These are phyloP conservation scores for Lepisosteus osseus DNA, from an alignment of 2,113 vertebrate genomes.

Conservation along the genomic window DNA sequence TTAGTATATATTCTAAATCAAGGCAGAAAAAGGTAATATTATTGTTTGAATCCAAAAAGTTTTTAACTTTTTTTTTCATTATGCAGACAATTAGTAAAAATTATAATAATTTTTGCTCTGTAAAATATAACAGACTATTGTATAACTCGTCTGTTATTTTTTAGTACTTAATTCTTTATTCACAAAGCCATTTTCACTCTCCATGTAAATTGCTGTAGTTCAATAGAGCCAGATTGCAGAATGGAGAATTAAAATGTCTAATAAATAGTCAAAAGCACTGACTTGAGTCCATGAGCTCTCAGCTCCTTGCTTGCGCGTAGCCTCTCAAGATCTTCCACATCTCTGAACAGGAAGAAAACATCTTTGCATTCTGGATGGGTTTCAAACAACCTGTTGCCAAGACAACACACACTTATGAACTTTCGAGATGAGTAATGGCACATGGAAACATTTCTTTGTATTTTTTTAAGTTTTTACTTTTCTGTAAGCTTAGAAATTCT, in stretches of 20 bases:
- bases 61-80: too few species aligned
- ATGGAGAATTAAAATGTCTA: neutral
- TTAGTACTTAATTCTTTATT: neutral
- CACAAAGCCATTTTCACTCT: neutral
- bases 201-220: neutral
- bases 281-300: slow-evolving; percentile 67
- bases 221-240: neutral
- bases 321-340: slow-evolving; percentile 69
- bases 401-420: slow-evolving; percentile 30
- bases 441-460: too few species aligned
- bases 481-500: too few species aligned
- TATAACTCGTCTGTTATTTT: too few species aligned
- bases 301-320: slow-evolving; percentile 65
- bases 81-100: too few species aligned
- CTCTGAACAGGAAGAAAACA: slow-evolving; percentile 73
- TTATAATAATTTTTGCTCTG: too few species aligned
- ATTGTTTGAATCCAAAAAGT: too few species aligned
- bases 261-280: slow-evolving; percentile 23
- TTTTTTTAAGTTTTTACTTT: too few species aligned
- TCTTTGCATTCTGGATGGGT: slow-evolving; percentile 76
- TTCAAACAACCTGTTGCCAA: slow-evolving; percentile 71
- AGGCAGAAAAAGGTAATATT: too few species aligned
- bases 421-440: too few species aligned
- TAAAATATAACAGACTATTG: too few species aligned
- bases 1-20: too few species aligned